Base-by-base conservation (phyloP, 2,113 vertebrate genomes). In the Pangasianodon gigas region DNA sequence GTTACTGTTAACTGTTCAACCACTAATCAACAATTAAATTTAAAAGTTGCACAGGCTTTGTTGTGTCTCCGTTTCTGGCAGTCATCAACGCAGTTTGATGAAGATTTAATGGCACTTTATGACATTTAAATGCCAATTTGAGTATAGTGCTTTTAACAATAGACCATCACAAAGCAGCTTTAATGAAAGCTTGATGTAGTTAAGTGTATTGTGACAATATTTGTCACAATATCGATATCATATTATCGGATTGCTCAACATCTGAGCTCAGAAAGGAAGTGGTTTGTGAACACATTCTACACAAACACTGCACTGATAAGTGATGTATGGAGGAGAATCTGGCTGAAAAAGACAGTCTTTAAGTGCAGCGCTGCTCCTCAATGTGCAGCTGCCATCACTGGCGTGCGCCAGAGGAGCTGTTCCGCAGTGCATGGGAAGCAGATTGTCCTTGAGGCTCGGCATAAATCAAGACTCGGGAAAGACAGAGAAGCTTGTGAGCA, bases 401-500 rank as follows among this genome's bases (percentile, higher is more conserved):
- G 87, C 16, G 54, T 87, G 48, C 24, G 79, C 84, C 18, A 24
- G 80, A 80, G 4, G 54, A 60, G 46, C 67, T 14, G 74, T 71
- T 85, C 81, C 21, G 91, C 85, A 85, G 87, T 82, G 88, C 84
- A 89, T 32, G 87, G 65, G 67, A 92, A 88, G 82, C 88, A 89
- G 80, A 67, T 89, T 56, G 91, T 93, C 92, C 92, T 92, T 90
- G 89, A 91, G 37, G 87, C 88, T 84, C 44, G 65, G 90, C 90
- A 86, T 91, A 91, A 94, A 92, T 90, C 88, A 92, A 52, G 69
- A 90, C 88, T 91, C 79, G 80, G 37, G 67, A 85, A 75, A 91
- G 54, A 44, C 48, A 85, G 77, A 81, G 81, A 75, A 75, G 87
- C 71, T 26, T 67, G 19, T 71, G 65, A 88, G 85, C 86, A 44